phyloP scores from a whole-genome alignment of 2,113 vertebrate species.

The Dicerorhinus sumatrensis region DNA sequence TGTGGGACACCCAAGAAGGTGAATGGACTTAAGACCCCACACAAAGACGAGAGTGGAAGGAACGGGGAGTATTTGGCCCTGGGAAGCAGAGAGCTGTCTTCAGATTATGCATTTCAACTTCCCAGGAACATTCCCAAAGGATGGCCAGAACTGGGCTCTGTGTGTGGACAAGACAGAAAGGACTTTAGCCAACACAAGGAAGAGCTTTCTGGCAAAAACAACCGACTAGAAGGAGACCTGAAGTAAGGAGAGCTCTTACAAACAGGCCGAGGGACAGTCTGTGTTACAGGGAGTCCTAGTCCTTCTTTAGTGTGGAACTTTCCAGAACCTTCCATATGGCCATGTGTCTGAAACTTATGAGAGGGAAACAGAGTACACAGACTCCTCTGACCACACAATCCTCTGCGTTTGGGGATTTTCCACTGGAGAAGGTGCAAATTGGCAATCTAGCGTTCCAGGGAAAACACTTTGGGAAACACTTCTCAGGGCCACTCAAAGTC shows the following conservation, averaged over 20 bases:
- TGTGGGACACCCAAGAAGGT: neutral
- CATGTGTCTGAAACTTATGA: neutral
- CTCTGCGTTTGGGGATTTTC: neutral
- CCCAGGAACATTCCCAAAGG: neutral
- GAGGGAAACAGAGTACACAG: neutral
- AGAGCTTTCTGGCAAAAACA: neutral
- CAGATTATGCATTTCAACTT: neutral
- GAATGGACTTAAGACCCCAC: neutral
- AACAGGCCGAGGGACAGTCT: neutral
- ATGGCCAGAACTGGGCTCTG: neutral
- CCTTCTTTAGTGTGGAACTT: slow-evolving; percentile 50
- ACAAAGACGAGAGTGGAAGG: neutral
- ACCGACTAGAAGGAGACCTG: neutral
- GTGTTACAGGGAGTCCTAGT: neutral
- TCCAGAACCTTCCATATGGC: slow-evolving; percentile 45
- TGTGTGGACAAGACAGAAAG: neutral
- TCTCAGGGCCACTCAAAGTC: neutral
- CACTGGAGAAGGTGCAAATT: neutral
- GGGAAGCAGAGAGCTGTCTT: neutral
- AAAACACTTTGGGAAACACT: neutral
- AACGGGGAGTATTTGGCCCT: too few species aligned
- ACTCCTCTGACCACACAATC: neutral
- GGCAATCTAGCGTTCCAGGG: neutral
- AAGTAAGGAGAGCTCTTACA: neutral
- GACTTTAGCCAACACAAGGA: neutral